phyloP scores from a whole-genome alignment of 2,888 invertebrate genomes.

The Drosophila helvetica region DNA sequence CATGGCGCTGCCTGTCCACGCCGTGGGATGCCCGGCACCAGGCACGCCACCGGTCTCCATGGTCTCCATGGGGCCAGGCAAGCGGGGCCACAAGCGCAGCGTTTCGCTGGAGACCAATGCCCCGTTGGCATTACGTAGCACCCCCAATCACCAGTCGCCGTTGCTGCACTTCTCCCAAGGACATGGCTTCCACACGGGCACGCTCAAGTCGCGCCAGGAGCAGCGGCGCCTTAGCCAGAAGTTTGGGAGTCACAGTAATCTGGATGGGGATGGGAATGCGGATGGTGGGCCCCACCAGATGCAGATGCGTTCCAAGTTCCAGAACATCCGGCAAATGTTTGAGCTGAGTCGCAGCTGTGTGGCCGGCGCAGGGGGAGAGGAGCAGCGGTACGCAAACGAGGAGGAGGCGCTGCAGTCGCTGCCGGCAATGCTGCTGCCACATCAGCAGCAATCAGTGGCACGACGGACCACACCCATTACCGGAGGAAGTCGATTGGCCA shows the following conservation, averaged over 20 bases:
- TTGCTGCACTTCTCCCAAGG: slow-evolving; percentile 56
- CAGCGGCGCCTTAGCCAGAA: slow-evolving; percentile 82
- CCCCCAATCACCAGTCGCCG: slow-evolving; percentile 74
- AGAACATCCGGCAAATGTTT: slow-evolving; percentile 83
- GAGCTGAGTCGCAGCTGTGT: slow-evolving; percentile 75
- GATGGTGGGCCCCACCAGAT: slow-evolving; percentile 32
- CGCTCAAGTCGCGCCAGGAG: slow-evolving; percentile 83
- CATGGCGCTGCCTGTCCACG: slow-evolving; percentile 70
- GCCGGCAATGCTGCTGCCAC: slow-evolving; percentile 48
- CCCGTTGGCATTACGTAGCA: slow-evolving; percentile 60
- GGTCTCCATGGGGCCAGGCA: slow-evolving; percentile 47
- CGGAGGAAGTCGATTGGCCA: slow-evolving; percentile 63
- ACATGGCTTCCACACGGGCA: slow-evolving; percentile 74
- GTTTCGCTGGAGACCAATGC: slow-evolving; percentile 82
- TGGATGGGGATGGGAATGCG: slow-evolving; percentile 62
- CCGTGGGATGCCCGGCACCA: slow-evolving; percentile 44
- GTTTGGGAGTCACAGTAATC: slow-evolving; percentile 82
- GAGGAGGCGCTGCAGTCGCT: slow-evolving; percentile 59
- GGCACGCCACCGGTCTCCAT: slow-evolving; percentile 36
- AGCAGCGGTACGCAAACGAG: slow-evolving; percentile 26
- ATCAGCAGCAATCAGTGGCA: slow-evolving; percentile 21
- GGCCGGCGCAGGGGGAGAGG: slow-evolving; percentile 24
- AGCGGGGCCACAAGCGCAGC: slow-evolving; percentile 83
- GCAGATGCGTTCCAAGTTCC: slow-evolving; percentile 82
- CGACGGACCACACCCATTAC: slow-evolving; percentile 63